phyloP scores from a whole-genome alignment of 2,888 invertebrate genomes.

The Lymantria monacha region DNA sequence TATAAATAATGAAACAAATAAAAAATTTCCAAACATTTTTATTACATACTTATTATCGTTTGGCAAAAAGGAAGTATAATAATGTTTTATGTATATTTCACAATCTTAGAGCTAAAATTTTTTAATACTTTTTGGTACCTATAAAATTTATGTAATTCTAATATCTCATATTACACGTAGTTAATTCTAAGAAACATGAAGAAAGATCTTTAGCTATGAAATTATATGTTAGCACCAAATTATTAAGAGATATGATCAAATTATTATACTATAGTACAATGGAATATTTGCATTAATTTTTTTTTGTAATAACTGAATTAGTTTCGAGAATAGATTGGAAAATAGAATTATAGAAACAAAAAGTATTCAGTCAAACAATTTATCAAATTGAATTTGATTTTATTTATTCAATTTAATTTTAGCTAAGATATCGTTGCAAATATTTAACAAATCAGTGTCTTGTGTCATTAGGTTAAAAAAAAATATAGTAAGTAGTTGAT shows the following conservation, averaged over 20 bases:
- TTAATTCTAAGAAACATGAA: slow-evolving; percentile 18
- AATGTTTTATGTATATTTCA: slow-evolving; percentile 55
- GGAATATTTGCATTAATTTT: slow-evolving; percentile 2
- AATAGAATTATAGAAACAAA: too few relatives aligned
- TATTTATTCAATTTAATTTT: too few relatives aligned
- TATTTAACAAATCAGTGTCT: too few relatives aligned
- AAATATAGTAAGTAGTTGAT: too few relatives aligned
- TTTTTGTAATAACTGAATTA: too few relatives aligned
- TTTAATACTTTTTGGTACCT: slow-evolving; percentile 80
- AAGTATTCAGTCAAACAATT: too few relatives aligned
- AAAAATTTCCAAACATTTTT: slow-evolving; percentile 59
- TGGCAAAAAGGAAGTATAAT: slow-evolving; percentile 72
- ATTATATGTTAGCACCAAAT: slow-evolving; percentile 68
- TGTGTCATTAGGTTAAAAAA: too few relatives aligned
- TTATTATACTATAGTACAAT: slow-evolving; percentile 18
- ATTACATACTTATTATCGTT: slow-evolving; percentile 70
- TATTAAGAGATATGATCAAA: slow-evolving; percentile 55
- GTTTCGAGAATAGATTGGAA: too few relatives aligned
- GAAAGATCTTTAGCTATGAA: slow-evolving; percentile 38
- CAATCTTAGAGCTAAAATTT: slow-evolving; percentile 47
- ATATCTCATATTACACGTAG: slow-evolving; percentile 28
- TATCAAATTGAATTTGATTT: too few relatives aligned
- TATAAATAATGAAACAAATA: slow-evolving; percentile 10
- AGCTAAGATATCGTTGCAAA: too few relatives aligned
- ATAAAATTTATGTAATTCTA: slow-evolving; percentile 49